Percentiles rank a stretch among this genome's conserved stretches.
Conservation (phyloP, 2,888 invertebrate species). For the Punctoribates punctum region DNA sequence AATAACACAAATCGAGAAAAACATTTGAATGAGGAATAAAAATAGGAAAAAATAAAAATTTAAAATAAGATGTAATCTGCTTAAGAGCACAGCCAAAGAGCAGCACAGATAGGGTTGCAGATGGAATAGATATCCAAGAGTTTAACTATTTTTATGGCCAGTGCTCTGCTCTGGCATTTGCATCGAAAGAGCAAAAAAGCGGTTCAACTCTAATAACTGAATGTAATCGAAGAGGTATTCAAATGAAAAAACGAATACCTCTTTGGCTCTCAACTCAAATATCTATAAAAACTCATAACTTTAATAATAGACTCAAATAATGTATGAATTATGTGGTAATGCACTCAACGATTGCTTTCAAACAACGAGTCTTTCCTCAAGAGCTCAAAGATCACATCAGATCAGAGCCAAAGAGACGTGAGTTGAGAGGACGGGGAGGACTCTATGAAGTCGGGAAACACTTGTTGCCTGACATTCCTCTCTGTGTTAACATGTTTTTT, state of each 20-base stretch:
- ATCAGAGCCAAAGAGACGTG: background rate
- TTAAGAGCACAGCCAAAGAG: background rate
- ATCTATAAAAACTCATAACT: background rate
- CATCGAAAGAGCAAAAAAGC: background rate
- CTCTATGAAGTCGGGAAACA: background rate
- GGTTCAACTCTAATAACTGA: background rate
- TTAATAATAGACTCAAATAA: background rate
- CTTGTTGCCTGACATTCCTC: constrained; percentile 13
- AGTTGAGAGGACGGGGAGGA: background rate
- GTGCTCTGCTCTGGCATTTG: background rate
- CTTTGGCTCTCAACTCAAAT: background rate
- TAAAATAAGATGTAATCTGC: background rate
- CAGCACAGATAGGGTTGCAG: background rate
- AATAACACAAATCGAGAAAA: background rate
- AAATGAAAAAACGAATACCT: background rate
- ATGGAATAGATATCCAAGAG: background rate
- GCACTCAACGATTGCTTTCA: background rate
- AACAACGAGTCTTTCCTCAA: too few relatives aligned
- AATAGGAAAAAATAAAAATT: background rate
- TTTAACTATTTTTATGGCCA: constrained; percentile 4
- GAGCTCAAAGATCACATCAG: too few relatives aligned
- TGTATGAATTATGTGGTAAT: background rate
- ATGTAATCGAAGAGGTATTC: background rate
- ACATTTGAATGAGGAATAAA: background rate
- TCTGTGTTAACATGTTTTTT: constrained; percentile 14